These are phyloP conservation scores for Struthidea cinerea DNA, from an alignment of 2,113 vertebrate genomes.

Conservation along the genomic window DNA sequence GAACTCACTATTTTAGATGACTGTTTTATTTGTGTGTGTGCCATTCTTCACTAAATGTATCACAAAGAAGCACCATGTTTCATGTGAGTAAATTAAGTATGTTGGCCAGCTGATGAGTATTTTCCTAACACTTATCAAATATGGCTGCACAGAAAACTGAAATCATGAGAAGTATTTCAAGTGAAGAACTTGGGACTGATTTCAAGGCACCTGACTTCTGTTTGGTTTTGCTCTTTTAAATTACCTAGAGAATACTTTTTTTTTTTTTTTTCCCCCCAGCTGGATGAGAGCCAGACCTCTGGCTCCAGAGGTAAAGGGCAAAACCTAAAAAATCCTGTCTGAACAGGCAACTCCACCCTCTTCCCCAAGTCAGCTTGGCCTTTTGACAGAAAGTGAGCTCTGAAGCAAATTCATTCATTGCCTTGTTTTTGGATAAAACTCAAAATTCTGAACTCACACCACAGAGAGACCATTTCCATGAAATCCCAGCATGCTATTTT, in stretches of 20 bases:
- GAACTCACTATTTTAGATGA: slow-evolving; percentile 28
- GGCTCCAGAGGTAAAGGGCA: slow-evolving; percentile 85
- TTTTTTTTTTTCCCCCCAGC: slow-evolving; percentile 54
- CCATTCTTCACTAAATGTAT: slow-evolving; percentile 33
- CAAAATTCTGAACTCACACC: slow-evolving; percentile 61
- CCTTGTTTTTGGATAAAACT: slow-evolving; percentile 67
- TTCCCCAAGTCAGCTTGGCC: slow-evolving; percentile 78
- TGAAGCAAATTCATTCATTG: slow-evolving; percentile 77
- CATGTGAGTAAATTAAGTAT: slow-evolving; percentile 39
- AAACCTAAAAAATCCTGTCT: slow-evolving; percentile 78
- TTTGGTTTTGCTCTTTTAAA: slow-evolving; percentile 73
- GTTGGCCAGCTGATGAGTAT: slow-evolving; percentile 31
- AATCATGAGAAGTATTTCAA: slow-evolving; percentile 65
- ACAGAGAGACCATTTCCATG: slow-evolving; percentile 58
- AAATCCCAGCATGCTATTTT: slow-evolving; percentile 59
- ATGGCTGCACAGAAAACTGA: slow-evolving; percentile 45
- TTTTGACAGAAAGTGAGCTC: slow-evolving; percentile 74
- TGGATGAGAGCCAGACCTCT: slow-evolving; percentile 79
- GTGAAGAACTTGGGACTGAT: slow-evolving; percentile 63
- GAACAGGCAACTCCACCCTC: slow-evolving; percentile 77
- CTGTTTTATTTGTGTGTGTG: slow-evolving; percentile 36
- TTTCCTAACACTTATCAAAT: slow-evolving; percentile 57
- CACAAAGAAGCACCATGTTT: slow-evolving; percentile 54
- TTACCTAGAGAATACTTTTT: slow-evolving; percentile 73
- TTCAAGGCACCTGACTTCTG: slow-evolving; percentile 75